phyloP scores from a whole-genome alignment of 2,113 vertebrate species.

The Lucifuga dentata region DNA sequence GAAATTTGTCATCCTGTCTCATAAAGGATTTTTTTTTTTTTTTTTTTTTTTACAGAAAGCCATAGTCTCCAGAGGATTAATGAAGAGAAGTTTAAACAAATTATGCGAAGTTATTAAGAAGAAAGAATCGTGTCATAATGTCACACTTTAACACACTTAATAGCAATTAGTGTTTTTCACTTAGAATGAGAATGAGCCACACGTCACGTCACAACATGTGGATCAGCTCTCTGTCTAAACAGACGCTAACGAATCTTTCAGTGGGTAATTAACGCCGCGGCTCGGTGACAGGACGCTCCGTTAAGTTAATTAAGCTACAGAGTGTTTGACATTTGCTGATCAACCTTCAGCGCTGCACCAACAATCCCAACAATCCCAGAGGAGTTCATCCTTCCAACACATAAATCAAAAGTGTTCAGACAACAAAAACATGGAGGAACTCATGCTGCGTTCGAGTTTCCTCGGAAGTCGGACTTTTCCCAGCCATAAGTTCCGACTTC shows the following conservation, averaged over 20 bases:
- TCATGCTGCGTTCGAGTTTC: too few relatives aligned
- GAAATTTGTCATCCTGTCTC: too few relatives aligned
- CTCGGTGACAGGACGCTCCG: constrained; percentile 30
- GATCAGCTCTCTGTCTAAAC: constrained; percentile 26
- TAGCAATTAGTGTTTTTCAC: background rate
- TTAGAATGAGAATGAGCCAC: constrained; percentile 11
- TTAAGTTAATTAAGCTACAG: constrained; percentile 40
- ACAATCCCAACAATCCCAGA: background rate
- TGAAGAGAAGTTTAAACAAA: too few relatives aligned
- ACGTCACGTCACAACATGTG: constrained; percentile 16
- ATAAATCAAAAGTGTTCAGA: background rate
- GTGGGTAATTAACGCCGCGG: constrained; percentile 41
- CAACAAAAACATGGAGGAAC: background rate
- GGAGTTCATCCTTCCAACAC: background rate
- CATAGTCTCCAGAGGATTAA: too few relatives aligned
- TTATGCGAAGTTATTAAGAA: too few relatives aligned
- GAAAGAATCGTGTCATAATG: too few relatives aligned
- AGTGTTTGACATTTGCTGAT: constrained; percentile 11
- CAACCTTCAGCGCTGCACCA: background rate
- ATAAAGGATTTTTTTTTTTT: too few relatives aligned
- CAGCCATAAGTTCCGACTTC: too few relatives aligned
- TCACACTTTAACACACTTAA: background rate
- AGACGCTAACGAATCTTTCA: constrained; percentile 18
- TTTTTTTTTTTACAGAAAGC: too few relatives aligned
- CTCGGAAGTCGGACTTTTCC: too few relatives aligned